These are phyloP conservation scores for Tragulus kanchil DNA, from an alignment of 2,113 vertebrate species.

Conservation along the genomic window DNA sequence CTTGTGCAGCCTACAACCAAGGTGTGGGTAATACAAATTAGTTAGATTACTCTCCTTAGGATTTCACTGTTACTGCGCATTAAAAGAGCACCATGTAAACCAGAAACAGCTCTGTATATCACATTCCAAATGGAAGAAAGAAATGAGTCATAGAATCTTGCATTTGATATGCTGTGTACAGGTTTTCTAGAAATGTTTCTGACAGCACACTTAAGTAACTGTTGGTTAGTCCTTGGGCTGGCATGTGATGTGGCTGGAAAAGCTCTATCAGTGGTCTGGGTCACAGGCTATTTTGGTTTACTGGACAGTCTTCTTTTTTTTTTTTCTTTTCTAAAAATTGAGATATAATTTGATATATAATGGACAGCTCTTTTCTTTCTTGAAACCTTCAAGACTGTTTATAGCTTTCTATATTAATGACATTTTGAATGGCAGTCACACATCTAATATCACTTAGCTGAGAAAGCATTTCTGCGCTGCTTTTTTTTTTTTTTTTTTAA, in stretches of 20 bases:
- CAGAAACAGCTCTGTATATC: neutral
- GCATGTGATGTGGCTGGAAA: slow-evolving; percentile 84
- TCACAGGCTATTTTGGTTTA: slow-evolving; percentile 82
- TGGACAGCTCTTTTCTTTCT: slow-evolving; percentile 56
- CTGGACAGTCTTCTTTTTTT: neutral
- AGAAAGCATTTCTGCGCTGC: slow-evolving; percentile 5
- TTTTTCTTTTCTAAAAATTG: no score
- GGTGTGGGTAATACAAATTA: slow-evolving; percentile 53
- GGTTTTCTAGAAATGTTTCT: slow-evolving; percentile 42
- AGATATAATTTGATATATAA: no score
- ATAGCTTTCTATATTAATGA: slow-evolving; percentile 36
- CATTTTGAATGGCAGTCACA: neutral
- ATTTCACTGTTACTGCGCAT: neutral
- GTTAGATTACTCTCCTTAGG: neutral
- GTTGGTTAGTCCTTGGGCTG: slow-evolving; percentile 88
- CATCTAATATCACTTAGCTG: neutral
- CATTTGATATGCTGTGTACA: neutral
- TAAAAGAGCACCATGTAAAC: neutral
- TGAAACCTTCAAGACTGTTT: slow-evolving; percentile 35
- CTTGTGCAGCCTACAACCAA: slow-evolving; percentile 88
- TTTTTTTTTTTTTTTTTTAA: no score
- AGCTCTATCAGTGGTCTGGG: slow-evolving; percentile 83
- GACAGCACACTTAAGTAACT: slow-evolving; percentile 85
- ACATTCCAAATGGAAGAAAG: slow-evolving; percentile 8
- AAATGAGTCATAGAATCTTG: neutral